Evolutionary conservation across 2,797 vertebrate species (phyloP), one percentile per base, ranked within the genome.

Genomic region (Crocidura indochinensis): DNA sequence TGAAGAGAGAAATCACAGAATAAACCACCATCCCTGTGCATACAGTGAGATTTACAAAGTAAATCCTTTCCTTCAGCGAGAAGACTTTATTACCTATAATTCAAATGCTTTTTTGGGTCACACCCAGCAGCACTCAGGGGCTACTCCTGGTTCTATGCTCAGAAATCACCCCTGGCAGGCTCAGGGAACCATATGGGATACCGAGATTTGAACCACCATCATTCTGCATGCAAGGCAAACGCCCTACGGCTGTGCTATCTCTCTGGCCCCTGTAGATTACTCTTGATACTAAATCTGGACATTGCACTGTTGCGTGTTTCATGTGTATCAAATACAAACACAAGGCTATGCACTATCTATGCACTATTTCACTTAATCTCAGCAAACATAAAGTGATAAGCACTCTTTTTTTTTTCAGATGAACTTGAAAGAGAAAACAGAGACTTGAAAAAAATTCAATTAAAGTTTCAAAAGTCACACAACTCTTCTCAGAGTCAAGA

Each of bases 401-500:
- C 68, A 81, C 69, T 84, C 29, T 72, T 83, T 60, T 73, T 73
- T 73, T 73, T 91, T 68, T 69, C 8, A 84, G n/a, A 46, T 60
- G 49, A 93, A 71, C 62, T 88, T 82, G 68, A 82, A 89, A 83
- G 9, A 91, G 27, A 51, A 51, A 79, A n/a, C n/a, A 14, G 11
- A 46, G 86, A 27, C 78, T 24, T 38, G 38, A 38, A 38, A 38
- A 38, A 38, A 38, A 5, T 38, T 38, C 38, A 38, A 86, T 78
- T 47, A 87, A 69, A 49, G 84, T 83, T 82, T 31, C 4, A 86
- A 74, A 89, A 91, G 47, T 74, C 49, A 75, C n/a, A 88, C 4
- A 88, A 44, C 46, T 80, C 56, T 79, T 82, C 12, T 6, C 20
- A 82, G 86, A 95, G 74, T 10, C 53, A 83, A 73, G 65, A 82